Evolutionary conservation across 2,888 invertebrate genomes (phyloP).

Genomic region (Gymnocheta viridis): DNA sequence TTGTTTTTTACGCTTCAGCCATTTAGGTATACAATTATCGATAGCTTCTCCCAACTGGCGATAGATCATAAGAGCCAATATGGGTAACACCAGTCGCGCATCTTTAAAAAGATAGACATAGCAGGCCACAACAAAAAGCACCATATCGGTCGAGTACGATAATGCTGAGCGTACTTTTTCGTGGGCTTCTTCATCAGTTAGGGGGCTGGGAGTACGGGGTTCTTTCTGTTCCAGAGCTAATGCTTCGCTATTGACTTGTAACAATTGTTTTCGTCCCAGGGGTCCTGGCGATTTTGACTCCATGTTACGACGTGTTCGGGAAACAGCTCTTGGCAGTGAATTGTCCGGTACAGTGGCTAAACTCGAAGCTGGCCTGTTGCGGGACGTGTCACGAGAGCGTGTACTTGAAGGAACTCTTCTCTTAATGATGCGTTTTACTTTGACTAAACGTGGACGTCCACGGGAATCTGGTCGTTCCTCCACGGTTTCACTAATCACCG

Average conservation of each 20-base stretch:
- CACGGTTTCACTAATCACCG: slow-evolving; percentile 75
- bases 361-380: slow-evolving; percentile 73
- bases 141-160: slow-evolving; percentile 89
- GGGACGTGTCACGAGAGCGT: slow-evolving; percentile 79
- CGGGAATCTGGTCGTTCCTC: slow-evolving; percentile 79
- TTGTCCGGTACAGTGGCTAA: slow-evolving; percentile 55
- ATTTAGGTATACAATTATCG: slow-evolving; percentile 84
- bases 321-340: slow-evolving; percentile 58
- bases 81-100: slow-evolving; percentile 90
- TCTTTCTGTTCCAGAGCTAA: slow-evolving; percentile 80
- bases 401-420: slow-evolving; percentile 79
- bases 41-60: slow-evolving; percentile 88
- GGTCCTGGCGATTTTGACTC: slow-evolving; percentile 74
- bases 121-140: slow-evolving; percentile 88
- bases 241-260: not conserved
- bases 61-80: slow-evolving; percentile 89
- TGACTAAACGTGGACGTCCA: slow-evolving; percentile 79
- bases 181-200: slow-evolving; percentile 84
- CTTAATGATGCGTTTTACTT: slow-evolving; percentile 79
- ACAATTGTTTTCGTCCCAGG: slow-evolving; percentile 65
- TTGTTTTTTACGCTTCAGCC: slow-evolving; percentile 82
- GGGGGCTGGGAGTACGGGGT: slow-evolving; percentile 17
- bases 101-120: slow-evolving; percentile 92
- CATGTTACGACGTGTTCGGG: slow-evolving; percentile 69
- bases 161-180: slow-evolving; percentile 87